A percentile compares a stretch with the other conserved stretches of the same genome.
Conservation (phyloP, 1,140 invertebrate species). For the Leptopilina clavipes region DNA sequence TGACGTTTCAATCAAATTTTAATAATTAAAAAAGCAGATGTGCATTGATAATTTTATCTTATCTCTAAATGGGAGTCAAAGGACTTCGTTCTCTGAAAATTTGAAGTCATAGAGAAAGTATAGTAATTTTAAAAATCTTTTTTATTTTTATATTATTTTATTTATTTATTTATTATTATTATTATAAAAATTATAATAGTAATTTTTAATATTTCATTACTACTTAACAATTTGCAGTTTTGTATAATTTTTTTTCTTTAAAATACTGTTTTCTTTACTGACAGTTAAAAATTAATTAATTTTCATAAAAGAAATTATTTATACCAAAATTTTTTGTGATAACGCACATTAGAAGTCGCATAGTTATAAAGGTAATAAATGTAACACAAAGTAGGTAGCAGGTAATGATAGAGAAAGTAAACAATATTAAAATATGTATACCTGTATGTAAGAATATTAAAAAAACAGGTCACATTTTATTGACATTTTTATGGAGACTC, state of each 20-base stretch:
- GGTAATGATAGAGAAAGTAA: not conserved
- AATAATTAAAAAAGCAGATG: not conserved
- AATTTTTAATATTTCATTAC: no score
- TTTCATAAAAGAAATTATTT: no score
- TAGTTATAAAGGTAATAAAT: not conserved
- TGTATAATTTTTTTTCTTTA: no score
- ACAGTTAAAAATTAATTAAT: no score
- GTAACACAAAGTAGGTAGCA: not conserved
- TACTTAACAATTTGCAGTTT: no score
- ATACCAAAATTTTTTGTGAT: not conserved
- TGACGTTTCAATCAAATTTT: not conserved
- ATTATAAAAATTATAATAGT: no score
- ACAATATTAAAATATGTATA: slow-evolving; percentile 3
- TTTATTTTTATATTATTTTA: not conserved
- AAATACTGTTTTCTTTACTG: no score
- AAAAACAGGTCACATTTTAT: not conserved
- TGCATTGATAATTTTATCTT: not conserved
- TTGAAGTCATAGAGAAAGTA: not conserved
- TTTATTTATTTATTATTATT: no score
- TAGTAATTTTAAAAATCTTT: not conserved
- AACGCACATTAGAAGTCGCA: not conserved
- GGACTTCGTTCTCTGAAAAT: not conserved
- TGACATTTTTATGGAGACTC: not conserved
- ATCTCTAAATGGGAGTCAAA: not conserved
- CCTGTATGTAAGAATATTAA: not conserved